phyloP scores from a whole-genome alignment of 35 echinoderm and acorn worm species.

The Apostichopus parvimensis region DNA sequence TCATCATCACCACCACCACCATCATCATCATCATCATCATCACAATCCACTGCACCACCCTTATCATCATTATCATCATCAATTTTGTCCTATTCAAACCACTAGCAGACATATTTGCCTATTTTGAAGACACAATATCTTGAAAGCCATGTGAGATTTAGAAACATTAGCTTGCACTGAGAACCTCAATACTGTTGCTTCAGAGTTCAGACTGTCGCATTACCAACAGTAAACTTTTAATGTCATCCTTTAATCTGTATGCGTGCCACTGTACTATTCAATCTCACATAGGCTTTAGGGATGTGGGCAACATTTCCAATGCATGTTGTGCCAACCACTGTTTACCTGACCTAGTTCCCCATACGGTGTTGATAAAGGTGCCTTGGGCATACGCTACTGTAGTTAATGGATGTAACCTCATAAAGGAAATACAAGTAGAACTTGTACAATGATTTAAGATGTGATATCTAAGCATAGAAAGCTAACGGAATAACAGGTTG shows the following conservation, averaged over 20 bases:
- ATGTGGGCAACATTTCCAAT: not conserved
- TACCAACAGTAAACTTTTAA: too few species aligned
- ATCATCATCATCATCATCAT: not conserved
- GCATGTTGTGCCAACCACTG: not conserved
- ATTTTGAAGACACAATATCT: too few species aligned
- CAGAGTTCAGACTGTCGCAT: too few species aligned
- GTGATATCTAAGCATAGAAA: not conserved
- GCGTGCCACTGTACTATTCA: not conserved
- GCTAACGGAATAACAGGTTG: not conserved
- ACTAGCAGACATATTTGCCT: too few species aligned
- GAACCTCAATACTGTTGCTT: too few species aligned
- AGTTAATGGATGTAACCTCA: not conserved
- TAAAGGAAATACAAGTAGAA: not conserved
- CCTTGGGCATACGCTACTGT: not conserved
- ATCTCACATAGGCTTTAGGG: not conserved
- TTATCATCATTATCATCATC: too few species aligned
- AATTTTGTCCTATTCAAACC: not conserved
- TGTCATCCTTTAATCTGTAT: not conserved
- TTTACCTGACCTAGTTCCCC: not conserved
- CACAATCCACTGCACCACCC: too few species aligned
- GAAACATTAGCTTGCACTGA: too few species aligned
- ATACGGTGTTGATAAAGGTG: too few species aligned
- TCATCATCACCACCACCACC: too few species aligned
- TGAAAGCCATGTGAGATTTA: too few species aligned
- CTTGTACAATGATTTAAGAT: not conserved